phyloP scores from a whole-genome alignment of 2,113 vertebrate genomes.

The Brachyistius frenatus region DNA sequence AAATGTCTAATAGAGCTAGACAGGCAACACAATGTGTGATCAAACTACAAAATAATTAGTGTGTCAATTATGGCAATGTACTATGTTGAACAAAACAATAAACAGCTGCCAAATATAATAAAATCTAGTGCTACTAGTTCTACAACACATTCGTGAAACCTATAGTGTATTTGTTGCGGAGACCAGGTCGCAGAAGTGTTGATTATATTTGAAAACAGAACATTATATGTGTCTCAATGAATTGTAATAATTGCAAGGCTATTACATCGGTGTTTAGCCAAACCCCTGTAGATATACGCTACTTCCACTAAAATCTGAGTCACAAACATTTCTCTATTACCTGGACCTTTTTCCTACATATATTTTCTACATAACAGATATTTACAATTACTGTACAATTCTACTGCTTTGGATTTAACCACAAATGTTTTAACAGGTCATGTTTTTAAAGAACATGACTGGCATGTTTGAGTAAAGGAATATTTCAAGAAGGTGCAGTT shows the following conservation, averaged over 20 bases:
- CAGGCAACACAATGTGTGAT: background rate
- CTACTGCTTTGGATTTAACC: background rate
- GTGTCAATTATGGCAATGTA: background rate
- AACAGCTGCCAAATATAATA: background rate
- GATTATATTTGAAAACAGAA: background rate
- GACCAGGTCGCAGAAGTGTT: background rate
- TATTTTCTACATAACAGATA: background rate
- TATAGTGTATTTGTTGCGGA: background rate
- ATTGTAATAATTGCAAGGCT: no score
- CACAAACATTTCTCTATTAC: background rate
- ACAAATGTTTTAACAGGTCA: background rate
- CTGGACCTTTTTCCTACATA: background rate
- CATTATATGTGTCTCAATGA: background rate
- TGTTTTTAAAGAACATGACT: background rate
- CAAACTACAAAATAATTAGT: background rate
- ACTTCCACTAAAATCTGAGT: background rate
- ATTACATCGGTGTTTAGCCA: background rate
- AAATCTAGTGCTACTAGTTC: background rate
- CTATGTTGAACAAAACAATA: no score
- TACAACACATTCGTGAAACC: background rate
- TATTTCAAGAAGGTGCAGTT: slow-evolving; percentile 11
- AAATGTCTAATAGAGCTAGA: background rate
- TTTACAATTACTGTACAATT: background rate
- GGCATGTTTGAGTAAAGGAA: background rate
- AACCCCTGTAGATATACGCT: background rate